Evolutionary conservation across 2,888 invertebrate genomes (phyloP).

Genomic region (Conistra vaccinii): DNA sequence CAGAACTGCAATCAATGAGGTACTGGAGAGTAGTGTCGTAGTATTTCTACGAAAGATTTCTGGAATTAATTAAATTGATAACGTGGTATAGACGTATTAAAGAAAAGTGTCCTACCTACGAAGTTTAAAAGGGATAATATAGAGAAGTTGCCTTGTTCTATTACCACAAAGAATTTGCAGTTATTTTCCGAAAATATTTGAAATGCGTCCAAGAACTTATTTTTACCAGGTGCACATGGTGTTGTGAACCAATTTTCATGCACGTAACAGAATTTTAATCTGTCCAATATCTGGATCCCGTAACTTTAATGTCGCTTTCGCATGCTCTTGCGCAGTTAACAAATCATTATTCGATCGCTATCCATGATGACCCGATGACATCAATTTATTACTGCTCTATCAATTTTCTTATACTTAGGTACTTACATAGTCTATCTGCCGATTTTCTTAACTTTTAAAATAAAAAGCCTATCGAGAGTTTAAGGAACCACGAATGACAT

Average conservation of each 20-base stretch:
- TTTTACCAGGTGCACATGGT: slow-evolving; percentile 8
- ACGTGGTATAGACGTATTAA: neutral
- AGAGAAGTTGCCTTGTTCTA: neutral
- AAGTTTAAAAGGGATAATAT: neutral
- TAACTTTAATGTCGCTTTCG: slow-evolving; percentile 77
- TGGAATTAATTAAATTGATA: neutral
- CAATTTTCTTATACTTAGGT: neutral
- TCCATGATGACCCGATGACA: slow-evolving; percentile 72
- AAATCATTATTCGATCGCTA: slow-evolving; percentile 49
- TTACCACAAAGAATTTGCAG: slow-evolving; percentile 4
- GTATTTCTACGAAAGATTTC: neutral
- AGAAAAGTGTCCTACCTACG: no score
- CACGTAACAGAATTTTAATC: slow-evolving; percentile 54
- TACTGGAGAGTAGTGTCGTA: slow-evolving; percentile 1
- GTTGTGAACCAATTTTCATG: slow-evolving; percentile 48
- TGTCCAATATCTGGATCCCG: slow-evolving; percentile 70
- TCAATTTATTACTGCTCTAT: slow-evolving; percentile 40
- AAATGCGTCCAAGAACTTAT: neutral
- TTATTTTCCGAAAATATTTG: neutral
- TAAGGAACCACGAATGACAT: slow-evolving; percentile 26
- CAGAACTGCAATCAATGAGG: neutral
- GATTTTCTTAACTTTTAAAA: neutral
- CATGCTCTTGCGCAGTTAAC: slow-evolving; percentile 63
- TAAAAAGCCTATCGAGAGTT: neutral
- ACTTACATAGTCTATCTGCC: neutral